phyloP scores from a whole-genome alignment of 1,140 invertebrate species.

The Drepana arcuata region DNA sequence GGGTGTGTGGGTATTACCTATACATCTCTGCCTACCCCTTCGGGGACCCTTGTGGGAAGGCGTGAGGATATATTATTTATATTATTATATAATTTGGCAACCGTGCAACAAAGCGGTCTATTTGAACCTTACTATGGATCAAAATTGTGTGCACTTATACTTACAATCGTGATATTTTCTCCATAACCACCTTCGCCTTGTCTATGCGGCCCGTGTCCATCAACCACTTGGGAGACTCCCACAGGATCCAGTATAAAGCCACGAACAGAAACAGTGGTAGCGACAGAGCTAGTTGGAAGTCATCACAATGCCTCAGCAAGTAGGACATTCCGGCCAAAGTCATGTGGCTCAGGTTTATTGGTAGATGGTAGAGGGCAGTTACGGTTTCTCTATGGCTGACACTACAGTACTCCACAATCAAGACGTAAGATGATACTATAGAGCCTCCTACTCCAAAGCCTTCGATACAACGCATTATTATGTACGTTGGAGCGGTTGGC shows the following conservation, averaged over 20 bases:
- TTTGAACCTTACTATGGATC: no score
- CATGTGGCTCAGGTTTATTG: constrained; percentile 39
- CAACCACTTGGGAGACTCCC: constrained; percentile 54
- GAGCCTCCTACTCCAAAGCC: constrained; percentile 38
- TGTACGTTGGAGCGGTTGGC: constrained; percentile 24
- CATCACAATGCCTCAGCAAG: constrained; percentile 32
- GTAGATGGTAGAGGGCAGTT: constrained; percentile 36
- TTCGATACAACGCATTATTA: constrained; percentile 33
- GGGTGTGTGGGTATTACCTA: no score
- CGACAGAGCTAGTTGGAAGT: constrained; percentile 39
- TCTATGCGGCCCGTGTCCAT: constrained; percentile 33
- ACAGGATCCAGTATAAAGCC: constrained; percentile 23
- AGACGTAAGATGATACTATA: constrained; percentile 37
- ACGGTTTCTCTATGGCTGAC: constrained; percentile 31
- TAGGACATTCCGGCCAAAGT: constrained; percentile 42
- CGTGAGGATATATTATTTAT: no score
- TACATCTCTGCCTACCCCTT: no score
- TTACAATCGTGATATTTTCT: constrained; percentile 42
- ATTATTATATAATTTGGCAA: no score
- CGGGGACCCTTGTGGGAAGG: no score
- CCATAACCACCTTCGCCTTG: constrained; percentile 29
- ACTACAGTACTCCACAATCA: constrained; percentile 37
- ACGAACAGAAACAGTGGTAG: constrained; percentile 34
- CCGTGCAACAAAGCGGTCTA: no score
- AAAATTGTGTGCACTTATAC: no score